Evolutionary conservation across 2,113 vertebrate genomes (phyloP), one percentile per base, ranked within the genome.

Genomic region (Arothron firmamentum): DNA sequence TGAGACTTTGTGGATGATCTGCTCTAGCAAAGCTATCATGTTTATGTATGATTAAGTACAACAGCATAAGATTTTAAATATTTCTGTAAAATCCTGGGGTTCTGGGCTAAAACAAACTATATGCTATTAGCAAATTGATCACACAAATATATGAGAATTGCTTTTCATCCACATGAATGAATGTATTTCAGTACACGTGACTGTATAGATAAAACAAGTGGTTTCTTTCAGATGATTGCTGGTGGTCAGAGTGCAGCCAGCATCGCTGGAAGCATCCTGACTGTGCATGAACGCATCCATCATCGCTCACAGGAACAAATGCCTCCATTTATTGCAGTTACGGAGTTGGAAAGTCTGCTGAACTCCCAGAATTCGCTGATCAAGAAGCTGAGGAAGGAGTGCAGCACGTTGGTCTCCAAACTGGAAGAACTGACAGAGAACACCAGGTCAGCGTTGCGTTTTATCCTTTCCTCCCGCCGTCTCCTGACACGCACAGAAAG

Each of bases 321-420:
- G 64, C 46, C 52, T n/a, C 60, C 77, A 25, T 88, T 68, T 8
- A 69, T 91, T 89, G 65, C 90, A 98, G 96, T 91, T 67, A 91
- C 74, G 64, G 95, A 98, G 76, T 71, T 92, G 74, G 93, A 94
- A 42, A 86, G 55, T 20, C 82, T 97, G 72, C 83, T 96, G 85
- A 90, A 85, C 60, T 93, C 94, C 82, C 95, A 98, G 88, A 94
- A 95, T 77, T 81, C 86, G 65, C 88, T 97, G 65, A 90, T 97
- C 79, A 80, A 83, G 82, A 96, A 93, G 84, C 81, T 97, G 79
- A 96, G 92, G 80, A 92, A 94, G 56, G 94, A 95, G 73, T 96
- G 92, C 87, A 89, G 78, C 73, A 63, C 57, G 0, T 86, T 98
- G 72, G 91, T 87, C 72, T 82, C 79, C 53, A 91, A 91, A 71